phyloP scores from a whole-genome alignment of 2,888 invertebrate genomes.

The Mechanitis messenoides region DNA sequence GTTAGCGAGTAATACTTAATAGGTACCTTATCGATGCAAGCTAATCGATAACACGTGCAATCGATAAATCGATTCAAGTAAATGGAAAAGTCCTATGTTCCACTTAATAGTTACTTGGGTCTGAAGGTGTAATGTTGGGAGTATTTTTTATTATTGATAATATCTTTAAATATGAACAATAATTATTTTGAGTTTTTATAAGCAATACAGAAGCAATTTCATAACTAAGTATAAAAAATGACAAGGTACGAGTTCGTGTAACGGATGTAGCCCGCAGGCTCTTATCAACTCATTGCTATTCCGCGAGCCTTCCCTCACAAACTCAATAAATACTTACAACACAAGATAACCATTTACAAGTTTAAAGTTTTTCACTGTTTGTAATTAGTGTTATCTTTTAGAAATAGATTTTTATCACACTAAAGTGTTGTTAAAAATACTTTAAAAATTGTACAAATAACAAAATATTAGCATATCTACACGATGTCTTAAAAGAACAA shows the following conservation, averaged over 20 bases:
- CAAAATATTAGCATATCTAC: too few relatives aligned
- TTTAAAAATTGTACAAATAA: too few relatives aligned
- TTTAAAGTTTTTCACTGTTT: conserved; percentile 4
- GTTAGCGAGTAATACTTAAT: conserved; percentile 6
- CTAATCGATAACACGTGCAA: conserved; percentile 24
- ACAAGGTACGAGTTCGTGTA: conserved; percentile 23
- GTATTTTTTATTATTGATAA: too few relatives aligned
- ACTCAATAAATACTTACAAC: conserved; percentile 17
- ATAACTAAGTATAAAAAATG: conserved; percentile 12
- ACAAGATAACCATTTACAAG: conserved; percentile 14
- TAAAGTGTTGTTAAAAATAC: background rate
- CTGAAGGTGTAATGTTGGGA: background rate
- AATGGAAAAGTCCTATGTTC: conserved; percentile 4
- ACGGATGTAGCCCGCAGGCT: conserved; percentile 37
- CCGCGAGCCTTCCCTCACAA: conserved; percentile 27
- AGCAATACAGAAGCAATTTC: conserved; percentile 1
- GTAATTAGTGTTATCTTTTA: conserved; percentile 12
- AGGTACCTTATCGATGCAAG: conserved; percentile 13
- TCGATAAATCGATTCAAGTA: conserved; percentile 9
- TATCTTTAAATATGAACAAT: too few relatives aligned
- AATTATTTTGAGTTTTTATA: background rate
- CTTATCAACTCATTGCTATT: conserved; percentile 45
- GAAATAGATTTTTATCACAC: conserved; percentile 2
- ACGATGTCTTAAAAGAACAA: too few relatives aligned
- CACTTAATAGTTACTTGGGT: conserved; percentile 1